Conservation (phyloP, 1,140 invertebrate species). For the Thaumetopoea pityocampa region DNA sequence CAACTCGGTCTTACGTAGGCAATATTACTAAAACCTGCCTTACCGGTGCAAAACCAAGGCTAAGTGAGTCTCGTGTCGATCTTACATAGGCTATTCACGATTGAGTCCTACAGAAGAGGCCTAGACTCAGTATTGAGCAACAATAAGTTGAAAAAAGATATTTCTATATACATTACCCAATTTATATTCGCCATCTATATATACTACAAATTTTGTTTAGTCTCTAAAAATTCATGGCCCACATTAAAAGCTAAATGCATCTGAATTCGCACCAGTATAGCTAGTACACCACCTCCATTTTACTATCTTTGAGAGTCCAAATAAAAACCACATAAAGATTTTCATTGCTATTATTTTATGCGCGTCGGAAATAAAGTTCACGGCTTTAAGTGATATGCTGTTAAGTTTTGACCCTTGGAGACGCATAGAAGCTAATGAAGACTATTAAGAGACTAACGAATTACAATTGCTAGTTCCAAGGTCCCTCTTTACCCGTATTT, state of each 20-base stretch:
- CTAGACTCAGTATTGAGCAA: no score
- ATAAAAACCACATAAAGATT: conserved; percentile 14
- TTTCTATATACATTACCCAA: no score
- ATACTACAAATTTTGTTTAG: no score
- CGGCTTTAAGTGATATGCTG: conserved; percentile 10
- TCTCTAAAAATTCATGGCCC: background rate
- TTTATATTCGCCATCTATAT: no score
- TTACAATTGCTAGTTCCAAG: conserved; percentile 8
- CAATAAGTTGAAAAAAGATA: no score
- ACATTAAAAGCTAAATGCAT: background rate
- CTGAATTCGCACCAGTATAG: background rate
- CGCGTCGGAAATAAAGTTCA: conserved; percentile 15
- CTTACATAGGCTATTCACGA: no score
- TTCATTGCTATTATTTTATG: conserved; percentile 6
- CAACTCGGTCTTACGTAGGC: no score
- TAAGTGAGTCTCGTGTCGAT: no score
- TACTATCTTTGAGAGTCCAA: conserved; percentile 15
- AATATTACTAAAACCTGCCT: no score
- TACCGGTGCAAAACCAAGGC: no score
- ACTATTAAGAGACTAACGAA: conserved; percentile 7
- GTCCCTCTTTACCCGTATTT: background rate
- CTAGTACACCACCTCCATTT: conserved; percentile 6
- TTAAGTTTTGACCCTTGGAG: conserved; percentile 6
- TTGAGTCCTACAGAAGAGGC: no score
- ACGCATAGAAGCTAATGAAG: conserved; percentile 17